Evolutionary conservation across 2,888 invertebrate species (phyloP).

Genomic region (Melieria omissa): DNA sequence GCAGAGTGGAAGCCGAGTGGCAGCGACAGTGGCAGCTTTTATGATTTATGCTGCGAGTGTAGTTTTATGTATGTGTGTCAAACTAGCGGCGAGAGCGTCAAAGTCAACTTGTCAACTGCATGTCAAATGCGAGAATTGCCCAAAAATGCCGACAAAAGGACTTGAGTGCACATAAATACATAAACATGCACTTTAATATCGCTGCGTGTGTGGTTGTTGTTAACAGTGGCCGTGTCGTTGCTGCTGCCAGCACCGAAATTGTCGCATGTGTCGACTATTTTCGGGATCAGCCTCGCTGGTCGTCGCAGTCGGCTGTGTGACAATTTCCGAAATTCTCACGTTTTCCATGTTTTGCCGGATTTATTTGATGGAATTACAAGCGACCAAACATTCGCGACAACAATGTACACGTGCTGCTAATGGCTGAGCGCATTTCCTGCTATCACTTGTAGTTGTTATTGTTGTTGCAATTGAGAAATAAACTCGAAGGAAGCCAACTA

Average conservation of each 20-base stretch:
- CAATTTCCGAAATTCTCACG: constrained; percentile 62
- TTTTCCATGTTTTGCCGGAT: constrained; percentile 60
- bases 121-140: constrained; percentile 56
- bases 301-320: constrained; percentile 11
- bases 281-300: neutral
- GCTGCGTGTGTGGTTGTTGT: constrained; percentile 27
- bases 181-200: constrained; percentile 26
- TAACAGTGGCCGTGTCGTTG: constrained; percentile 1
- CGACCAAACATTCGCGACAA: constrained; percentile 33
- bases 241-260: neutral
- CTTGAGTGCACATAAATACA: constrained; percentile 50
- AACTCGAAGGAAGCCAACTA: too few relatives aligned
- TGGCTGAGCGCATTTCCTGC: constrained; percentile 25
- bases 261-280: constrained; percentile 11
- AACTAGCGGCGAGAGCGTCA: constrained; percentile 47
- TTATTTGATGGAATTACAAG: constrained; percentile 49
- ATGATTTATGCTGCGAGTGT: constrained; percentile 33
- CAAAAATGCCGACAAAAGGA: constrained; percentile 50
- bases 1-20: constrained; percentile 23
- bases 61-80: constrained; percentile 3
- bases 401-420: constrained; percentile 1
- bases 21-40: constrained; percentile 28
- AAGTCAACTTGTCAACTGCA: constrained; percentile 61
- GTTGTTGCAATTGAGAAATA: neutral
- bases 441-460: constrained; percentile 14